Evolutionary conservation across 2,113 vertebrate genomes (phyloP).

Genomic region (Tachysurus fulvidraco): DNA sequence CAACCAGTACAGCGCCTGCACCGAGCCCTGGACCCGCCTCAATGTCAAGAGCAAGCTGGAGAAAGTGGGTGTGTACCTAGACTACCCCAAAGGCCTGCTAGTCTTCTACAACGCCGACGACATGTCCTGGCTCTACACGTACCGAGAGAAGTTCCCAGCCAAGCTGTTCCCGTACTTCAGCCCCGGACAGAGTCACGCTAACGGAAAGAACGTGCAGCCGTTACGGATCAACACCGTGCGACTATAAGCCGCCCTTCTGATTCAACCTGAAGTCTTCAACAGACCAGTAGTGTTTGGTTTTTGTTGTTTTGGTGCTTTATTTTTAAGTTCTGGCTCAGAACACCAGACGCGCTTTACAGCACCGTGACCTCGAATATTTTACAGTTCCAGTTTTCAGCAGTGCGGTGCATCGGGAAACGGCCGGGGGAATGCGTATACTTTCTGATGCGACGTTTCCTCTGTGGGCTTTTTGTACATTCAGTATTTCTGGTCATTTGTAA

Average conservation of each 20-base stretch:
- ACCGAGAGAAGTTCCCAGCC: constrained; percentile 86
- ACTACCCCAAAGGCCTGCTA: constrained; percentile 92
- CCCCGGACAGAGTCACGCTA: constrained; percentile 96
- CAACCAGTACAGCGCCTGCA: constrained; percentile 98
- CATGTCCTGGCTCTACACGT: constrained; percentile 99
- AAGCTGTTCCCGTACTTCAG: constrained; percentile 96
- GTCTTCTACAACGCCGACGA: constrained; percentile 98
- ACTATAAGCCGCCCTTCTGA: constrained; percentile 68
- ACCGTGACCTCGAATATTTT: constrained; percentile 1
- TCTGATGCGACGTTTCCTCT: constrained; percentile 12
- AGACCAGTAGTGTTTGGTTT: constrained; percentile 39
- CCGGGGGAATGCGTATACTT: constrained; percentile 34
- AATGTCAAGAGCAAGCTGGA: constrained; percentile 95
- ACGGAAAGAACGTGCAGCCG: constrained; percentile 95
- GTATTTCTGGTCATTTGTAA: constrained; percentile 44
- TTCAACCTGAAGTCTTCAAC: background rate
- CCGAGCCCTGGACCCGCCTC: constrained; percentile 96
- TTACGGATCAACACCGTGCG: constrained; percentile 94
- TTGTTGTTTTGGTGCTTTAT: background rate
- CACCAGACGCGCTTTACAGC: constrained; percentile 20
- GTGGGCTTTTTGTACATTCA: constrained; percentile 35
- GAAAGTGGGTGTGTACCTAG: constrained; percentile 96
- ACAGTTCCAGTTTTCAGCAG: background rate
- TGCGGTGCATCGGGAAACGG: background rate
- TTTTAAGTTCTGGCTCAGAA: constrained; percentile 28